These are phyloP conservation scores for Sesia bembeciformis DNA, from an alignment of 2,888 invertebrate species.

Conservation along the genomic window DNA sequence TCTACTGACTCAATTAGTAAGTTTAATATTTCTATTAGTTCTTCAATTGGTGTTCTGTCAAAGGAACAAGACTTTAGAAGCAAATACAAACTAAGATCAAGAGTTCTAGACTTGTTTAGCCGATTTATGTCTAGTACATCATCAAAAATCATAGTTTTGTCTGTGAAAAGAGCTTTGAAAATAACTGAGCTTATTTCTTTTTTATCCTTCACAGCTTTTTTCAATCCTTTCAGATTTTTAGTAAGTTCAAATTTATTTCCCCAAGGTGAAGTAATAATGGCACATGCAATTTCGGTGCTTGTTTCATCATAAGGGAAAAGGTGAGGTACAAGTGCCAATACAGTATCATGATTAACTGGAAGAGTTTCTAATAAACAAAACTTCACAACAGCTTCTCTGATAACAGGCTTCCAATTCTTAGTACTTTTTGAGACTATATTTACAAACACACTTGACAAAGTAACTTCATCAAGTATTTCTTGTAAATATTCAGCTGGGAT, in stretches of 20 bases:
- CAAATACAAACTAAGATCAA: slow-evolving; percentile 49
- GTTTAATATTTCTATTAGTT: slow-evolving; percentile 49
- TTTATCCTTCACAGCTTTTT: slow-evolving; percentile 24
- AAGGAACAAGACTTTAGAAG: slow-evolving; percentile 59
- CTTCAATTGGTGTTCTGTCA: slow-evolving; percentile 39
- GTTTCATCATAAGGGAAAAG: slow-evolving; percentile 70
- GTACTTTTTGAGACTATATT: slow-evolving; percentile 60
- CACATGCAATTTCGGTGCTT: slow-evolving; percentile 33
- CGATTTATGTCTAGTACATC: slow-evolving; percentile 34
- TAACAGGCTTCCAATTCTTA: slow-evolving; percentile 53
- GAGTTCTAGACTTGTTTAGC: slow-evolving; percentile 11
- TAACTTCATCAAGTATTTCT: slow-evolving; percentile 52
- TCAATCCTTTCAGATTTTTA: slow-evolving; percentile 23
- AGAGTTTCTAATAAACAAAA: slow-evolving; percentile 55
- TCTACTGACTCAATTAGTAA: slow-evolving; percentile 54
- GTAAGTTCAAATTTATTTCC: slow-evolving; percentile 40
- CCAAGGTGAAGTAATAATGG: slow-evolving; percentile 49
- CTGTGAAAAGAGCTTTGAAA: slow-evolving; percentile 42
- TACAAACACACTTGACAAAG: slow-evolving; percentile 63
- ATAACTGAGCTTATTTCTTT: slow-evolving; percentile 34
- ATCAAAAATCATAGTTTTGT: slow-evolving; percentile 30
- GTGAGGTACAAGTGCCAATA: slow-evolving; percentile 76
- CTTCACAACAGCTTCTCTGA: slow-evolving; percentile 50
- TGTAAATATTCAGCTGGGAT: slow-evolving; percentile 45
- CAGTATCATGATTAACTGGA: slow-evolving; percentile 70